Percentiles rank a stretch among this genome's conserved stretches.
phyloP scores from a whole-genome alignment of 2,113 vertebrate species.

The Kobus ellipsiprymnus region DNA sequence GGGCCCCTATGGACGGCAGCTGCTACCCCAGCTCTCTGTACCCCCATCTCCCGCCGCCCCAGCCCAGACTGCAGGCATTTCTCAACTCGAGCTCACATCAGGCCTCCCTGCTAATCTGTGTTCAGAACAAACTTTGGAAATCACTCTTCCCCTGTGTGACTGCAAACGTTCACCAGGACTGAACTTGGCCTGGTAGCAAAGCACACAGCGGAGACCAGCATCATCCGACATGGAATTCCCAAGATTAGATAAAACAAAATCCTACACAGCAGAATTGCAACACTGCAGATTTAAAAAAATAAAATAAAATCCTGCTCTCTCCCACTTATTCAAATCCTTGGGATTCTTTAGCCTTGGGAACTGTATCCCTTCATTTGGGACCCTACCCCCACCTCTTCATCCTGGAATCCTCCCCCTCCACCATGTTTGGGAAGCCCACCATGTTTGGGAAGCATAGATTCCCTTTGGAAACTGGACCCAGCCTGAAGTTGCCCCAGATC shows the following conservation, averaged over 20 bases:
- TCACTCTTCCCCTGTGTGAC: accelerated
- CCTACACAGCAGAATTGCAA: background rate
- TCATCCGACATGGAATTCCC: accelerated
- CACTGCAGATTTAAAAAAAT: background rate
- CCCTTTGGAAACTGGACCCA: background rate
- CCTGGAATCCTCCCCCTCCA: background rate
- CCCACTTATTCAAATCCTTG: background rate
- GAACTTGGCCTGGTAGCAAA: accelerated
- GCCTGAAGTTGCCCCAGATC: background rate
- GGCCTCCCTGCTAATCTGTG: background rate
- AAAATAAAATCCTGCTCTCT: background rate
- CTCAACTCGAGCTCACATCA: accelerated
- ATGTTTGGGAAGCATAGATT: no score
- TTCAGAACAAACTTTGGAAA: background rate
- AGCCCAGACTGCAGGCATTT: background rate
- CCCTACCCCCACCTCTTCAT: accelerated
- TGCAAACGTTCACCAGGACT: background rate
- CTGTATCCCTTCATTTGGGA: accelerated
- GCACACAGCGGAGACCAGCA: accelerated
- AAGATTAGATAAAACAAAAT: background rate
- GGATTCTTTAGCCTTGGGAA: background rate
- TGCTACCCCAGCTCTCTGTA: background rate
- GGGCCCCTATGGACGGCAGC: accelerated
- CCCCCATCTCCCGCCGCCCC: accelerated
- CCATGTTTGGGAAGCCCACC: no score